Base-by-base conservation (phyloP, 1,140 invertebrate genomes). In the Sycophila sp. region DNA sequence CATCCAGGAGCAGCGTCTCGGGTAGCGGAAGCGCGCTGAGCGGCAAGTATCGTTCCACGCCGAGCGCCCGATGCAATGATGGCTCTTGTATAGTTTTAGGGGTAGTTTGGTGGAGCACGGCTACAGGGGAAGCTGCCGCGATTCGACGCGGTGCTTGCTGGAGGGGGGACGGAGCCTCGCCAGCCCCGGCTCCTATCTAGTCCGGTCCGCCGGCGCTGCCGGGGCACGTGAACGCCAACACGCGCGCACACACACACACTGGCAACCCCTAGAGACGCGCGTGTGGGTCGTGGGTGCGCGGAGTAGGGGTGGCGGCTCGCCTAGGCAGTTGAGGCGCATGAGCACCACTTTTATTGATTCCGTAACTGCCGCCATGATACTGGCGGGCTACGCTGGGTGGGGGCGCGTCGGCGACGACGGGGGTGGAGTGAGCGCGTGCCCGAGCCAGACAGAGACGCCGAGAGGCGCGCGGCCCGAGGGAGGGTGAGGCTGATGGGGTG, bases 331-430 rank as follows among this genome's bases (percentile, higher is more conserved):
- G 83, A 86, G 80, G 85, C 85, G 85, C 85, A 85, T 86, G 85
- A 86, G 85, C 84, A 85, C 84, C 82, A 85, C 83, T 85, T 85
- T 85, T 86, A 86, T 86, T 86, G 85, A 85, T 86, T 86, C 84
- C 82, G 84, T 85, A 86, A 86, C 83, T 85, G 83, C 85, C 83
- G 85, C 85, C 85, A 86, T 86, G 83, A 85, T 79, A 78, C 80
- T 84, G 79, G 80, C 77, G 72, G 42, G 74, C 8, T 24, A 24
- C 26, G 67, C 72, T 73, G 76, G 74, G 71, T 74, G 77, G 76
- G 75, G 78, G 76, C 78, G 76, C 72, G 76, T 78, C 73, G 67
- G 70, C 72, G 70, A 69, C 69, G 42, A 34, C 59, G 55, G 28
- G 19, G 71, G 64, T 51, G 63, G 53, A 66, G 56, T 49, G 49